A percentile compares a stretch with the other conserved stretches of the same genome.
phyloP scores from a whole-genome alignment of 2,797 vertebrate genomes.

The Leuciscus waleckii region DNA sequence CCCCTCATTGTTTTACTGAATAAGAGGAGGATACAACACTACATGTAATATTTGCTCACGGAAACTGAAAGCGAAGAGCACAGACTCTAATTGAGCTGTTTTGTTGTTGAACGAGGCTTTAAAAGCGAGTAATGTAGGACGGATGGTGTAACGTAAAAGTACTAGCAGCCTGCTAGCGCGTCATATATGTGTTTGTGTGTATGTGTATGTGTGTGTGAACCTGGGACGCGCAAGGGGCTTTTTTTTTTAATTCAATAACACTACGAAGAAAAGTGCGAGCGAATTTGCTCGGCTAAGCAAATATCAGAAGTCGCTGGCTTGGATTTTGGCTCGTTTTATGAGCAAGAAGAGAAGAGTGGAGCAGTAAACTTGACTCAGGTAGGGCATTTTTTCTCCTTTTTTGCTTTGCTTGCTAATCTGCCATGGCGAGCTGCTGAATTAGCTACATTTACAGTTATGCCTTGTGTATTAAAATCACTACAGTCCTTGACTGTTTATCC shows the following conservation, averaged over 20 bases:
- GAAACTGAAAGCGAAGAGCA: constrained; percentile 32
- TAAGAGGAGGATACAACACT: constrained; percentile 46
- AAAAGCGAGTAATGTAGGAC: constrained; percentile 8
- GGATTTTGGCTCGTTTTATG: constrained; percentile 45
- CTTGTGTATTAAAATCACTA: constrained; percentile 11
- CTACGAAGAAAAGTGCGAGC: constrained; percentile 31
- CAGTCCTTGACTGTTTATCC: neutral
- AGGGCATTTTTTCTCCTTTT: constrained; percentile 34
- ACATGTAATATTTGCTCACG: constrained; percentile 36
- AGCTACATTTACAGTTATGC: constrained; percentile 38
- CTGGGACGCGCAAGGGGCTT: constrained; percentile 20
- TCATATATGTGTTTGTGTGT: constrained; percentile 21
- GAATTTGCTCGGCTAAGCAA: neutral
- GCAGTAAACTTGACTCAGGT: constrained; percentile 55
- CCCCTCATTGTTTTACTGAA: constrained; percentile 49
- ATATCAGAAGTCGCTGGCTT: constrained; percentile 1
- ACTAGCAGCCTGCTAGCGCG: constrained; percentile 46
- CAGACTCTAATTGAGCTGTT: constrained; percentile 22
- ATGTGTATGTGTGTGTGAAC: constrained; percentile 30
- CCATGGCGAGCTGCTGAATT: constrained; percentile 44
- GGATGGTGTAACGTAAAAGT: constrained; percentile 25
- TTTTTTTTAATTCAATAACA: constrained; percentile 22
- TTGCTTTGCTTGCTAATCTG: constrained; percentile 54
- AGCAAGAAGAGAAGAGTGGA: constrained; percentile 11
- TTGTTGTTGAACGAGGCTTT: constrained; percentile 28